Conservation (phyloP, 2,888 invertebrate genomes). For the Onthophagus sagittarius region DNA sequence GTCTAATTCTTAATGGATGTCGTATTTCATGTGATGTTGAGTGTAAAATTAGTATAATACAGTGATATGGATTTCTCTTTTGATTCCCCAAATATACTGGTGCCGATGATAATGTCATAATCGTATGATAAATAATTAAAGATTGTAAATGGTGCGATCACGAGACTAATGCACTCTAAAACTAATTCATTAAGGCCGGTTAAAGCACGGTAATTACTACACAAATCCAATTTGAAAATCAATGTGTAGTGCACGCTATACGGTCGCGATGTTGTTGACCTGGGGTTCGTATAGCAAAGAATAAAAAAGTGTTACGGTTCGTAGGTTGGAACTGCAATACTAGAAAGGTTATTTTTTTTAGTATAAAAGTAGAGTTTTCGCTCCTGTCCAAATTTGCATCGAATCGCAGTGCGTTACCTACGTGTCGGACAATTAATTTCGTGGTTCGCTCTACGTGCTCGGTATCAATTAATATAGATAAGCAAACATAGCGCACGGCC, state of each 20-base stretch:
- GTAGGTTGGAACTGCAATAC: too few species aligned
- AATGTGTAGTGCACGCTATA: neutral
- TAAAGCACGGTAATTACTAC: neutral
- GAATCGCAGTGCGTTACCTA: neutral
- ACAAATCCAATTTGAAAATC: neutral
- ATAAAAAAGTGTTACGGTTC: too few species aligned
- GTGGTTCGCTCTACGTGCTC: neutral
- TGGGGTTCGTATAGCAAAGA: neutral
- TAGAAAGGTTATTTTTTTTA: too few species aligned
- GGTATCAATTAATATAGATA: neutral
- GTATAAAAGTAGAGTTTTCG: neutral
- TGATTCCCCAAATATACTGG: too few species aligned
- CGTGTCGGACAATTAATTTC: neutral
- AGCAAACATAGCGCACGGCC: neutral
- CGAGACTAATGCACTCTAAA: neutral
- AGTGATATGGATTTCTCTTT: too few species aligned
- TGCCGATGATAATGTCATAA: neutral
- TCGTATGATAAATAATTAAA: neutral
- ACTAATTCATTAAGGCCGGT: neutral
- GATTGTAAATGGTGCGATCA: neutral
- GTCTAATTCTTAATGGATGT: too few species aligned
- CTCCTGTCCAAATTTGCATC: neutral
- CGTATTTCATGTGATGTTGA: too few species aligned
- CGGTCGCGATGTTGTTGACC: neutral
- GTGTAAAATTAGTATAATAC: too few species aligned